Evolutionary conservation across 2,797 vertebrate species (phyloP).

Genomic region (Falco peregrinus): DNA sequence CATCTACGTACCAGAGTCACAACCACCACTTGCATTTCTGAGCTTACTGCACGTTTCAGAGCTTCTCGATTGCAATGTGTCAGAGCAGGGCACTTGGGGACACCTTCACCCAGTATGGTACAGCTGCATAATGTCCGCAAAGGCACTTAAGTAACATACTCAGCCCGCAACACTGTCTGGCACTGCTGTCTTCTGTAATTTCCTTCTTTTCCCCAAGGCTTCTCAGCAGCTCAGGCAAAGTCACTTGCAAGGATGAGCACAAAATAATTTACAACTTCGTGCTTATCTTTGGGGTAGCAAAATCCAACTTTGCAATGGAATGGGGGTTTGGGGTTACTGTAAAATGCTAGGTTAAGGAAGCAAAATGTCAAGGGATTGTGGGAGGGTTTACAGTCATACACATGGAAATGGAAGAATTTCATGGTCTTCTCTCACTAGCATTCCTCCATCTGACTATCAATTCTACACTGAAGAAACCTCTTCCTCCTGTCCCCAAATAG

Average conservation of each 20-base stretch:
- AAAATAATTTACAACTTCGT: not conserved
- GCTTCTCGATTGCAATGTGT: not conserved
- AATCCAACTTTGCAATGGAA: not conserved
- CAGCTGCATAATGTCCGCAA: not conserved
- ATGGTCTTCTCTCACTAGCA: not conserved
- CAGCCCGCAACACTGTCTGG: not conserved
- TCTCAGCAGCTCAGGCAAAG: not conserved
- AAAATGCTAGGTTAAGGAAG: not conserved
- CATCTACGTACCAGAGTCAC: not conserved
- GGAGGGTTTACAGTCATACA: not conserved
- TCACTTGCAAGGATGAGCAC: not conserved
- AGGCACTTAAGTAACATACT: not conserved
- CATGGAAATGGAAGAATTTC: not conserved
- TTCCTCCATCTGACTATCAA: not conserved
- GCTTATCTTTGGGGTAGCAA: not conserved
- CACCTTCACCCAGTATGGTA: not conserved
- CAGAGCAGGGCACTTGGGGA: not conserved
- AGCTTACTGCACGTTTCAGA: not conserved
- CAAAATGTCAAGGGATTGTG: not conserved
- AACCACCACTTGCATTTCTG: not conserved
- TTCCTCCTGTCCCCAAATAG: not conserved
- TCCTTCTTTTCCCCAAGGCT: not conserved
- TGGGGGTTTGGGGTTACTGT: not conserved
- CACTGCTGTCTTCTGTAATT: not conserved
- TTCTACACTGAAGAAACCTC: not conserved